Conservation (phyloP, 2,888 invertebrate species). For the Parasteatoda lunata region DNA sequence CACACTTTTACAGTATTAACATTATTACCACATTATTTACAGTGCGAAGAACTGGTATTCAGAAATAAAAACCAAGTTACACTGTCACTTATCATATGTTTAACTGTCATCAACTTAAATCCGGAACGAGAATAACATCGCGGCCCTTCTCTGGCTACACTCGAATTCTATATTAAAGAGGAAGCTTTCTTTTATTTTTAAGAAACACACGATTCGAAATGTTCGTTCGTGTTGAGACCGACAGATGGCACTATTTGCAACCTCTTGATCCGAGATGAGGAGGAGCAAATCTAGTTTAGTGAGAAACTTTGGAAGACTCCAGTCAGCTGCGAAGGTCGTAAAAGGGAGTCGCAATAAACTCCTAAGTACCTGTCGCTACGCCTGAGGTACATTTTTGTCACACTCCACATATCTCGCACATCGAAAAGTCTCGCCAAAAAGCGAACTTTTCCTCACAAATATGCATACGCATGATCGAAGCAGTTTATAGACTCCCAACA, state of each 20-base stretch:
- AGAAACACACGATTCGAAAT: no score
- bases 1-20: no score
- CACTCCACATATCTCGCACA: slow-evolving; percentile 64
- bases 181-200: no score
- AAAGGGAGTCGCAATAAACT: slow-evolving; percentile 63
- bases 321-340: slow-evolving; percentile 66
- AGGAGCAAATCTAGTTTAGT: slow-evolving; percentile 15
- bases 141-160: no score
- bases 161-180: no score
- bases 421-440: slow-evolving; percentile 58
- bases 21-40: no score
- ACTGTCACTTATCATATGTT: no score
- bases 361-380: slow-evolving; percentile 67
- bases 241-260: slow-evolving; percentile 49
- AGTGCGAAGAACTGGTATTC: no score
- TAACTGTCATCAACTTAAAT: no score
- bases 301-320: slow-evolving; percentile 30
- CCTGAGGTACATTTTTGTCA: slow-evolving; percentile 58
- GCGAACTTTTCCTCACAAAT: slow-evolving; percentile 63
- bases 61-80: no score
- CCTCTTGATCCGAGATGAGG: background rate
- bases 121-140: no score
- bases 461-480: slow-evolving; percentile 64
- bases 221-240: background rate
- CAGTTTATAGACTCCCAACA: slow-evolving; percentile 55